These are phyloP conservation scores for Gulo gulo DNA, from an alignment of 2,113 vertebrate species.

Conservation along the genomic window DNA sequence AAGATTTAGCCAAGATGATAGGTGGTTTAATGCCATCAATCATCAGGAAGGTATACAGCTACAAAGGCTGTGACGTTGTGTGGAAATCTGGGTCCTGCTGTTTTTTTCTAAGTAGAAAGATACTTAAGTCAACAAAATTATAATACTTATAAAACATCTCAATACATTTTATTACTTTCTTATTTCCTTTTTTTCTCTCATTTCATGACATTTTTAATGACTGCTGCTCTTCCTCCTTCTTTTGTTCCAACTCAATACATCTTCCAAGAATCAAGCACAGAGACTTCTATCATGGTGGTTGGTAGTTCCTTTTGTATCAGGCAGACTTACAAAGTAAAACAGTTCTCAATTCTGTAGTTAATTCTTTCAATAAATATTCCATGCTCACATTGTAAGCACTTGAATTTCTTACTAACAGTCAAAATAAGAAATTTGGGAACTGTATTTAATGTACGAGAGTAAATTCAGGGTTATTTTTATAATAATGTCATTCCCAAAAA, in stretches of 20 bases:
- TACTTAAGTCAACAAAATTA: not conserved
- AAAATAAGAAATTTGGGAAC: not conserved
- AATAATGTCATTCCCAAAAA: not conserved
- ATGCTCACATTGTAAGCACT: not conserved
- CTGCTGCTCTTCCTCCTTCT: not conserved
- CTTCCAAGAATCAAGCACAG: not conserved
- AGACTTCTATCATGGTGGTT: not conserved
- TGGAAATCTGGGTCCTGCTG: not conserved
- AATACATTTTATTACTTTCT: not conserved
- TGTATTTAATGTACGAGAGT: not conserved
- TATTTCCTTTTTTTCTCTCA: not conserved
- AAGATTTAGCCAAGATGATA: not conserved
- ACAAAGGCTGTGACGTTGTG: not conserved
- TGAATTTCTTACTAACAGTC: constrained; percentile 13
- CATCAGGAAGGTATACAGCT: not conserved
- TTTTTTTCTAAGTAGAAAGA: not conserved
- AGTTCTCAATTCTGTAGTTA: not conserved
- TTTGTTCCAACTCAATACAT: not conserved
- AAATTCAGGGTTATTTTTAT: not conserved
- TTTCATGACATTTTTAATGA: not conserved
- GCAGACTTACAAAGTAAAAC: not conserved
- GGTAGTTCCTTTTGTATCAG: not conserved
- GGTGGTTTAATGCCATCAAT: not conserved
- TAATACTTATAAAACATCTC: constrained; percentile 1
- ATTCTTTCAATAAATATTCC: not conserved